Percentiles rank a stretch among this genome's conserved stretches.
Conservation (phyloP, 1,140 invertebrate species). For the Catajapyx aquilonaris region DNA sequence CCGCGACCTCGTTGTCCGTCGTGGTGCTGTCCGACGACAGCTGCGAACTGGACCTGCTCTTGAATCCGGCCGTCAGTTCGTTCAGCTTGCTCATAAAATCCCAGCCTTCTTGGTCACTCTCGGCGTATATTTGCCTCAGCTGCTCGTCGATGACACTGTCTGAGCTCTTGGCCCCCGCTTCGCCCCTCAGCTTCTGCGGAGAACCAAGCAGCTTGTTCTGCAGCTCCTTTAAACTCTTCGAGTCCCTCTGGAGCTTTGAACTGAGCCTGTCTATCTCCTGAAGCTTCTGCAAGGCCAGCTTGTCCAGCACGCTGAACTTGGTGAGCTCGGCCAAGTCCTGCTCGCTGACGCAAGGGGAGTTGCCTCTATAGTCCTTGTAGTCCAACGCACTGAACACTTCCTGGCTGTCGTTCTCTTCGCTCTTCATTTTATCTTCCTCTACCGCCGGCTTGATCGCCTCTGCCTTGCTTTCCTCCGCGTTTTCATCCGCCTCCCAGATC, state of each 20-base stretch:
- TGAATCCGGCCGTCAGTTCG: background rate
- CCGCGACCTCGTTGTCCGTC: constrained; percentile 29
- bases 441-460: constrained; percentile 12
- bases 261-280: constrained; percentile 52
- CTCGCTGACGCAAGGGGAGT: constrained; percentile 48
- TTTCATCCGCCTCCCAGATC: constrained; percentile 9
- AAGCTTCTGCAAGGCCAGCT: constrained; percentile 50
- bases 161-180: constrained; percentile 8
- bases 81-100: constrained; percentile 30
- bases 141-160: constrained; percentile 42
- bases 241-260: constrained; percentile 52
- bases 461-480: constrained; percentile 10
- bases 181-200: constrained; percentile 2
- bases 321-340: constrained; percentile 52
- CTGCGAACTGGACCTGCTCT: constrained; percentile 29
- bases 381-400: constrained; percentile 53
- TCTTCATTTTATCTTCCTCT: constrained; percentile 12
- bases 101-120: constrained; percentile 44
- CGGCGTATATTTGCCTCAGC: constrained; percentile 39
- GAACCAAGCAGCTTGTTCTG: constrained; percentile 36
- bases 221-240: constrained; percentile 49
- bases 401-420: constrained; percentile 26
- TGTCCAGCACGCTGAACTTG: constrained; percentile 47
- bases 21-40: constrained; percentile 23
- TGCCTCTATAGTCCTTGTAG: constrained; percentile 55